Base-by-base conservation (phyloP, 2,888 invertebrate species). In the Pinctada fucata region DNA sequence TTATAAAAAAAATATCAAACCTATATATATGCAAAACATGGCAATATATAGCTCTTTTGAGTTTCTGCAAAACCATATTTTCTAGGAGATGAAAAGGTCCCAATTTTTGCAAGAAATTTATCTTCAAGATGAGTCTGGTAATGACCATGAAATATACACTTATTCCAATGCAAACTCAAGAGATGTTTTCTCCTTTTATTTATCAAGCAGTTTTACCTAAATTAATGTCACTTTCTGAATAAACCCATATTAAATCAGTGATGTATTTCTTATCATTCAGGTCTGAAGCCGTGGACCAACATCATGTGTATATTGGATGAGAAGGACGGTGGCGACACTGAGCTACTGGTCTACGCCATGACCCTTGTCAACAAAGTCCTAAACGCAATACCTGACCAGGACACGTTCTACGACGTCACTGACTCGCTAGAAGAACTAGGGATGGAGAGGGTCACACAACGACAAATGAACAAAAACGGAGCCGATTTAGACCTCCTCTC, bases 331-430 rank as follows among this genome's bases (percentile, higher is more conserved):
- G 96, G 97, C 0, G 99, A 99, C 92, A 97, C 97, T 2, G 99
- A 99, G 93, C 94, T 99, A 47, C 94, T 99, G 6, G 97, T 98
- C 88, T 99, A 97, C 92, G 98, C 98, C 45, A 98, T 97, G 91
- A 99, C 98, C 31, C 94, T 99, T 78, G 96, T 99, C 88, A 99
- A 99, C 93, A 97, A 97, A 90, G 93, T 93, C 82, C 93, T 99
- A 63, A 97, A 97, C 90, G 97, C 97, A 58, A 95, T 98, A 75
- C 97, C 97, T 1, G 98, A 98, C 93, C 97, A 97, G 93, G 98
- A 99, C 91, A 96, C 97, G 47, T 99, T 98, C 93, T 99, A 99
- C 91, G 99, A 99, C 92, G 97, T 99, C 91, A 97, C 98, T 2
- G 99, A 99, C 93, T 95, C 96, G 47, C 93, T 99, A 83, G 99